A percentile compares a stretch with the other conserved stretches of the same genome.
These are phyloP conservation scores for Lipotes vexillifer DNA, from an alignment of 2,113 vertebrate genomes.

Conservation along the genomic window DNA sequence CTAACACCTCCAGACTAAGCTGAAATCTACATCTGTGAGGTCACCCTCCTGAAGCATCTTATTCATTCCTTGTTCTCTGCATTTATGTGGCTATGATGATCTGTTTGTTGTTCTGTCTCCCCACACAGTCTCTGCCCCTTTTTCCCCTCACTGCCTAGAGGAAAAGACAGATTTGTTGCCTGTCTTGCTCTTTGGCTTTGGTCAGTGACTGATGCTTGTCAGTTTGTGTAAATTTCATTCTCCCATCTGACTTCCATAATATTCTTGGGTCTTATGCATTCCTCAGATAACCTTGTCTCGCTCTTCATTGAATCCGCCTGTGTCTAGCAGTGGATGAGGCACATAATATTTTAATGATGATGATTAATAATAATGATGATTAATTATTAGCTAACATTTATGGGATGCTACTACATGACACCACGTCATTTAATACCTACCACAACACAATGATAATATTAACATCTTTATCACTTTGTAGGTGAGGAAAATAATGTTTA, in stretches of 20 bases:
- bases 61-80: not conserved
- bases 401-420: not conserved
- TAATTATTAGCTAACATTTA: not conserved
- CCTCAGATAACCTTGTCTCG: not conserved
- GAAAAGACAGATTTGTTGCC: not conserved
- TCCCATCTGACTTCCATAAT: not conserved
- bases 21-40: not conserved
- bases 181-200: not conserved
- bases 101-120: not conserved
- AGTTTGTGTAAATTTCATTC: not conserved
- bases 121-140: not conserved
- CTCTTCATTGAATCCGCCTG: not conserved
- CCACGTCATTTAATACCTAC: not conserved
- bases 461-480: not conserved
- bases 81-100: not conserved
- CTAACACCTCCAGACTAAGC: not conserved
- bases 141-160: not conserved
- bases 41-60: not conserved
- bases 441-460: not conserved
- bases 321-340: not conserved
- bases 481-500: not conserved
- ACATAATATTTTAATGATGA: not conserved
- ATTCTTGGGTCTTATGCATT: not conserved
- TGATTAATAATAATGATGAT: not conserved
- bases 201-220: not conserved